Evolutionary conservation across 1,140 invertebrate species (phyloP), one percentile per base, ranked within the genome.

Genomic region (Drosophila triauraria): DNA sequence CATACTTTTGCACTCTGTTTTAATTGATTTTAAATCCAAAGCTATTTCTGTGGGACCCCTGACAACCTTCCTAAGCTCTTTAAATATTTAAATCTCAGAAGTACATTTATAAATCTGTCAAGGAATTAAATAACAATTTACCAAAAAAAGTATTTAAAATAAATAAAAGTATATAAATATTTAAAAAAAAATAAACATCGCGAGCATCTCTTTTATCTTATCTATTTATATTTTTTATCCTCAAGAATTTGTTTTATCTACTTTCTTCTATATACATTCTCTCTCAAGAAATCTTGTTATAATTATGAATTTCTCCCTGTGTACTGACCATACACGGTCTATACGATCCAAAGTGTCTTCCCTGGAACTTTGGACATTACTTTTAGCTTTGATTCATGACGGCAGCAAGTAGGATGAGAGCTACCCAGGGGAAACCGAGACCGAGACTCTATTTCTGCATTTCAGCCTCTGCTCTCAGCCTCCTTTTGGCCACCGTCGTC

Each of bases 321-420:
- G 67, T 27, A 40, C 63, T 32, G 13, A 46, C 48, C 67, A 70
- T 30, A 62, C 40, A 54, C 42, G 59, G 43, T 27, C 46, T 23
- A 30, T 20, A 51, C 30, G 46, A 72, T 44, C 68, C 46, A 72
- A 72, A 72, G 70, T 60, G 68, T 60, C 70, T 74, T 72, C 30
- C 68, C 69, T 32, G 54, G 25, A 74, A 74, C 68, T 74, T 74
- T 74, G 23, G 30, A 70, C 70, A 74, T 74, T 74, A 74, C 38
- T 74, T 72, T 74, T 47, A 58, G 70, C 70, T 74, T 74, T 74
- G 70, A 74, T 74, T 74, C 70, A 74, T 74, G 44, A n/a, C 9
- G 62, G 27, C 64, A 17, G 30, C 7, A 3, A 27, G 50, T 40
- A 23, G 44, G 9, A 48, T 27, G 47, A 25, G 47, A 68, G 38